Percentiles rank a stretch among this genome's conserved stretches.
Evolutionary conservation across 2,888 invertebrate species (phyloP).

Genomic region (Drosophila sordidula): DNA sequence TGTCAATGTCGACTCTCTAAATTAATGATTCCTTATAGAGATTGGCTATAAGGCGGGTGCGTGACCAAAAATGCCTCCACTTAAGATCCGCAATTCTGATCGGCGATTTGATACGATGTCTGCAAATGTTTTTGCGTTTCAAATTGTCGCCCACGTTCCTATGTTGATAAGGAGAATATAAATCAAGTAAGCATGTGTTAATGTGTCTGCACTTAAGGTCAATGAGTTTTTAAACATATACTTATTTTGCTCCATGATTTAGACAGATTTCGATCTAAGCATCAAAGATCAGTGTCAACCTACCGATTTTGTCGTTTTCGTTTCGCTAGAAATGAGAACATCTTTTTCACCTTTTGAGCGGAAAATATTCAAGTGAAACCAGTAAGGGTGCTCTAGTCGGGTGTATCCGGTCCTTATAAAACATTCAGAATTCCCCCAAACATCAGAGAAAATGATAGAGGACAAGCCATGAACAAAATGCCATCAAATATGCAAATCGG

Average conservation of each 20-base stretch:
- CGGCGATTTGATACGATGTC: conserved; percentile 35
- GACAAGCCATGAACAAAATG: too few relatives aligned
- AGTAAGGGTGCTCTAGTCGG: too few relatives aligned
- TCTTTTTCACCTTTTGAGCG: too few relatives aligned
- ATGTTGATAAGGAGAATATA: conserved; percentile 41
- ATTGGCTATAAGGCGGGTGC: background rate
- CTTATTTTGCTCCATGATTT: background rate
- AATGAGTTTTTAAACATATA: conserved; percentile 19
- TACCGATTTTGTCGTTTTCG: too few relatives aligned
- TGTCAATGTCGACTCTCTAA: background rate
- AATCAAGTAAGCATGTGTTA: conserved; percentile 19
- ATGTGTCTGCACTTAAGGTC: conserved; percentile 24
- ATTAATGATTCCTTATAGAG: background rate
- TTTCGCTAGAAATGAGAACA: too few relatives aligned
- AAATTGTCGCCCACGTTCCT: conserved; percentile 42
- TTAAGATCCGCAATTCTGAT: conserved; percentile 31
- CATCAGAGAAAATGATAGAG: too few relatives aligned
- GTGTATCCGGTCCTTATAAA: too few relatives aligned
- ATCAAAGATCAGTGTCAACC: too few relatives aligned
- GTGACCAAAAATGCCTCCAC: conserved; percentile 8
- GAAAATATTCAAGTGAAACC: too few relatives aligned
- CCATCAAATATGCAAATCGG: too few relatives aligned
- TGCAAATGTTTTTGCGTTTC: conserved; percentile 43
- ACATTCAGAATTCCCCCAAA: too few relatives aligned
- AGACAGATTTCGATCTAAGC: background rate